Evolutionary conservation across 2,797 vertebrate genomes (phyloP).

Genomic region (Spea hammondii): DNA sequence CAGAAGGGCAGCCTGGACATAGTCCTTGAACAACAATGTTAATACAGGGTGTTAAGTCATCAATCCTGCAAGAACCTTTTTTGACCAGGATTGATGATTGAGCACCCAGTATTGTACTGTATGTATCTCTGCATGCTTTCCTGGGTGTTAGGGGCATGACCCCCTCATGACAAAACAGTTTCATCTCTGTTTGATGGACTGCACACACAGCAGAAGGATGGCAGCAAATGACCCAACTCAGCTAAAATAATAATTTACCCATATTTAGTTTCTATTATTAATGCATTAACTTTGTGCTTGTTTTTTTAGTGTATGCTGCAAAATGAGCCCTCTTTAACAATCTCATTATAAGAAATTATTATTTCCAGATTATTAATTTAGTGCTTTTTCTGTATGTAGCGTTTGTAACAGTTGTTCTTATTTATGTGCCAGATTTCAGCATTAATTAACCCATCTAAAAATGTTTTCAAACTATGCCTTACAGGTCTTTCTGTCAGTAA

Average conservation of each 20-base stretch:
- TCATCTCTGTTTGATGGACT: conserved; percentile 31
- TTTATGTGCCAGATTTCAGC: conserved; percentile 19
- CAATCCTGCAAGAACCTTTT: too few species aligned
- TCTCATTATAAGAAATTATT: too few species aligned
- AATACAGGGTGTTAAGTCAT: not conserved
- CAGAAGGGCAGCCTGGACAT: not conserved
- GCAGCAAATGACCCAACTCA: conserved; percentile 21
- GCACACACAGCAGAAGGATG: conserved; percentile 20
- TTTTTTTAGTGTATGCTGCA: too few species aligned
- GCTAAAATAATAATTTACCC: conserved; percentile 28
- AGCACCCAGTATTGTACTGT: conserved; percentile 18
- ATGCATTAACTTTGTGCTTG: too few species aligned
- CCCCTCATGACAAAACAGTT: conserved; percentile 37
- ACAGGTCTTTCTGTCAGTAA: conserved; percentile 6
- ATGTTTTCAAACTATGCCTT: conserved; percentile 15
- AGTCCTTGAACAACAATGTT: not conserved
- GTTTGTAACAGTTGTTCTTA: not conserved
- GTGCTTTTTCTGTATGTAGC: too few species aligned
- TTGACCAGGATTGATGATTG: not conserved
- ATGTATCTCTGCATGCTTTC: not conserved
- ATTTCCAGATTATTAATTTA: too few species aligned
- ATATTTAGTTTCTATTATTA: not conserved
- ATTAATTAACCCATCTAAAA: not conserved
- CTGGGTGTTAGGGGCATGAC: conserved; percentile 41
- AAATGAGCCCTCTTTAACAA: too few species aligned